phyloP scores from a whole-genome alignment of 2,797 vertebrate genomes.

The Nothura maculosa region DNA sequence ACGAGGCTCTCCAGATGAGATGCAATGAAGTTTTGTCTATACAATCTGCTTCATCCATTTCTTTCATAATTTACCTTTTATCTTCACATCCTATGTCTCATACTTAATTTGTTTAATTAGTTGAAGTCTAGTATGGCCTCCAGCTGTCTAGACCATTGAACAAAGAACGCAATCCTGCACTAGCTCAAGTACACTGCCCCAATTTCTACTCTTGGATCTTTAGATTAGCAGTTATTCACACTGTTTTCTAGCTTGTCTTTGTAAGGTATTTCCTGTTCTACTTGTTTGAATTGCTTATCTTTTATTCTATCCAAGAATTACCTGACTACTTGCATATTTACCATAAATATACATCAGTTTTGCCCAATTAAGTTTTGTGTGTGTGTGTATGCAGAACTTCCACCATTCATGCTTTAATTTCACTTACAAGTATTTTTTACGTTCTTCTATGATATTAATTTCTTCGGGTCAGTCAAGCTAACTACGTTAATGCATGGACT shows the following conservation, averaged over 20 bases:
- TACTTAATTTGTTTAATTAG: slow-evolving; percentile 63
- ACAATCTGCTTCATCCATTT: slow-evolving; percentile 53
- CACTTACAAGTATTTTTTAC: background rate
- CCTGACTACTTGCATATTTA: background rate
- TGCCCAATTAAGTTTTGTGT: background rate
- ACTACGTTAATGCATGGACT: background rate
- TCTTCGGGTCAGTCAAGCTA: background rate
- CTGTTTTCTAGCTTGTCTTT: slow-evolving; percentile 19
- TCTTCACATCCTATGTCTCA: slow-evolving; percentile 57
- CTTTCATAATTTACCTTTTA: slow-evolving; percentile 58
- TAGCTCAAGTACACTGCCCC: background rate
- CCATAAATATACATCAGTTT: slow-evolving; percentile 17
- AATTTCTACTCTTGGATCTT: background rate
- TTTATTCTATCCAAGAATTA: slow-evolving; percentile 19
- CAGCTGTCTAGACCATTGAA: slow-evolving; percentile 62
- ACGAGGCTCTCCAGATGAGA: slow-evolving; percentile 4
- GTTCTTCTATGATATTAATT: background rate
- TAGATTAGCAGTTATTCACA: slow-evolving; percentile 1
- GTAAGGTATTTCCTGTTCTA: slow-evolving; percentile 54
- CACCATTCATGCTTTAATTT: background rate
- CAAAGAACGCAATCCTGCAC: slow-evolving; percentile 22
- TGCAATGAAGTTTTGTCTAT: slow-evolving; percentile 27
- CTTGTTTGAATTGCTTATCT: slow-evolving; percentile 28
- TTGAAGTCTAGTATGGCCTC: slow-evolving; percentile 43
- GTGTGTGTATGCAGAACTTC: background rate